These are phyloP conservation scores for Eugnorisma glareosa DNA, from an alignment of 2,888 invertebrate species.

Conservation along the genomic window DNA sequence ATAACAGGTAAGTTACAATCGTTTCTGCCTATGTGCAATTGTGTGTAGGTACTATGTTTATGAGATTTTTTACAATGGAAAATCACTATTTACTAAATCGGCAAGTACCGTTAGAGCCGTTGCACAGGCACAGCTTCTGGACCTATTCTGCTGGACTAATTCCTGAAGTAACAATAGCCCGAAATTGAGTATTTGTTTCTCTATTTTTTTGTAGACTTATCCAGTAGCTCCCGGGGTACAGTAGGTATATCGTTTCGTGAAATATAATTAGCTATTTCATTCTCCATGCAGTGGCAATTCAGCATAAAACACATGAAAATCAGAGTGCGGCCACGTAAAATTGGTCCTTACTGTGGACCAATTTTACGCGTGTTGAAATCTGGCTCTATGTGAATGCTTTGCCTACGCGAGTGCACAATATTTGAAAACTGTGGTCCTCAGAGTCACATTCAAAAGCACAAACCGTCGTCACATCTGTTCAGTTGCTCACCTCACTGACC, in stretches of 20 bases:
- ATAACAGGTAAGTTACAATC: background rate
- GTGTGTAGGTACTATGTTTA: background rate
- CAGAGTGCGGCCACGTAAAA: background rate
- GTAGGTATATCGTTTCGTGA: too few relatives aligned
- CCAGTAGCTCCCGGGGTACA: too few relatives aligned
- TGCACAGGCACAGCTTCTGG: background rate
- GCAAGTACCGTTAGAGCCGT: background rate
- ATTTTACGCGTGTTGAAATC: background rate
- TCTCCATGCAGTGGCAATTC: background rate
- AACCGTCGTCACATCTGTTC: constrained; percentile 40
- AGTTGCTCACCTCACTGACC: constrained; percentile 62
- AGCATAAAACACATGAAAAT: background rate
- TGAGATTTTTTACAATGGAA: background rate
- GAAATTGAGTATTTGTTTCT: too few relatives aligned
- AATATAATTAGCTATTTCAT: background rate
- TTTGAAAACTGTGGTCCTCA: background rate
- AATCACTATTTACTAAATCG: background rate
- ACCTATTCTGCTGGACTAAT: background rate
- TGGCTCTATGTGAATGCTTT: background rate
- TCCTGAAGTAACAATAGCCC: too few relatives aligned
- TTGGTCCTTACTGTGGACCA: background rate
- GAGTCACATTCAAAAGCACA: background rate
- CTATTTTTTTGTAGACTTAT: too few relatives aligned
- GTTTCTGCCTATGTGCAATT: background rate
- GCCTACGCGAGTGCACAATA: background rate